phyloP scores from a whole-genome alignment of 2,113 vertebrate species.

The Xiphias gladius region DNA sequence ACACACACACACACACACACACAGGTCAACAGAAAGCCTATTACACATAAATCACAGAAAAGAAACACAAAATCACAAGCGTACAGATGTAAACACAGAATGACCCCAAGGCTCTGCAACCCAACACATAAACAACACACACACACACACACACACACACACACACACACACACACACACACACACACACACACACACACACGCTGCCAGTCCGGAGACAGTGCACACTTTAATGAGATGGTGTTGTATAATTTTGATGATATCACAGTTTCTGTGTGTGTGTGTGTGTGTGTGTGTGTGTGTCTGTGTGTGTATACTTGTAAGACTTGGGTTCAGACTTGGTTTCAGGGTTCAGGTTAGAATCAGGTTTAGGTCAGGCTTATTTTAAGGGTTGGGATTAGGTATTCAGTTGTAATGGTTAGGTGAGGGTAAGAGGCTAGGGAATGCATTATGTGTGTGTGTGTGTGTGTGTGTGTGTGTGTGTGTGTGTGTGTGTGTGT shows the following conservation, averaged over 20 bases:
- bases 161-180: neutral
- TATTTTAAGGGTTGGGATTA: no score
- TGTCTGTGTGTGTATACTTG: no score
- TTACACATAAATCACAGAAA: neutral
- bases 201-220: neutral
- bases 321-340: no score
- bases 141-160: neutral
- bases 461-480: no score
- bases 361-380: no score
- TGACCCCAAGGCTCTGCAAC: neutral
- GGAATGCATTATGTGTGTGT: no score
- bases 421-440: no score
- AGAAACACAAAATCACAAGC: neutral
- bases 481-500: no score
- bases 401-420: no score
- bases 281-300: neutral
- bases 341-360: no score
- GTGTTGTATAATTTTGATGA: conserved; percentile 33
- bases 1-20: conserved; percentile 20
- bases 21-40: neutral
- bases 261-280: neutral
- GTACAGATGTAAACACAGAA: neutral
- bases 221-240: conserved; percentile 6
- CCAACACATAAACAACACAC: neutral
- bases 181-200: neutral